Evolutionary conservation across 30 jellyfish, hydroid and myxozoan species (phyloP), one percentile per base, ranked within the genome.

Genomic region (Rhopilema esculentum): DNA sequence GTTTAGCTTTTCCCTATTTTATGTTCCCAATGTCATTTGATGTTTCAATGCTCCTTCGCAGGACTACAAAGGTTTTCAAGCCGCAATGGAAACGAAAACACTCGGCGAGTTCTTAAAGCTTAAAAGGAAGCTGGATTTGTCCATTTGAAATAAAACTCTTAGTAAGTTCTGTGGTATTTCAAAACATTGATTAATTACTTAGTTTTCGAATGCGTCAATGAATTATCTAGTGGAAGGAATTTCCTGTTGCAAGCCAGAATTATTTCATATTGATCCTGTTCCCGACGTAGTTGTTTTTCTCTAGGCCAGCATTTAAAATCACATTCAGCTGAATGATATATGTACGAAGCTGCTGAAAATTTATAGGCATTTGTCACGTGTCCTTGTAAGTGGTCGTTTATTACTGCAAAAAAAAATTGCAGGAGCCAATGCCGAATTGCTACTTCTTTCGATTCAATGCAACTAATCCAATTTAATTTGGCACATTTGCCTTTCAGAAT

Each of bases 21-120:
- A n/a, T n/a, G n/a, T n/a, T n/a, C n/a, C n/a, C n/a, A n/a, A n/a
- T n/a, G n/a, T n/a, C n/a, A n/a, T n/a, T 2, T 40, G 12, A 40
- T 40, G 57, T 12, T 40, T 40, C 6, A 40, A 2, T 40, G 57
- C 71, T 49, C 78, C 79, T 82, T 75, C 81, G 66, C 75, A 84
- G 92, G 92, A 74, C 78, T 84, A 84, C 73, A 49, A 71, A 57
- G 92, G 79, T 29, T 84, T 84, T 33, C 84, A 27, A 20, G 67
- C 78, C 21, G 92, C 92, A 31, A 84, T 84, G 92, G 92, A 84
- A 40, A 84, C 84, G 48, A 84, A 84, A 64, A 24, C 87, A 26
- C 92, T 84, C 50, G 85, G 82, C 51, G 87, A 84, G 82, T 84
- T 84, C 87, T 72, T 84, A 33, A 53, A 63, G 48, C 74, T 84